Evolutionary conservation across 2,888 invertebrate genomes (phyloP).

Genomic region (Tetranychus truncatus): DNA sequence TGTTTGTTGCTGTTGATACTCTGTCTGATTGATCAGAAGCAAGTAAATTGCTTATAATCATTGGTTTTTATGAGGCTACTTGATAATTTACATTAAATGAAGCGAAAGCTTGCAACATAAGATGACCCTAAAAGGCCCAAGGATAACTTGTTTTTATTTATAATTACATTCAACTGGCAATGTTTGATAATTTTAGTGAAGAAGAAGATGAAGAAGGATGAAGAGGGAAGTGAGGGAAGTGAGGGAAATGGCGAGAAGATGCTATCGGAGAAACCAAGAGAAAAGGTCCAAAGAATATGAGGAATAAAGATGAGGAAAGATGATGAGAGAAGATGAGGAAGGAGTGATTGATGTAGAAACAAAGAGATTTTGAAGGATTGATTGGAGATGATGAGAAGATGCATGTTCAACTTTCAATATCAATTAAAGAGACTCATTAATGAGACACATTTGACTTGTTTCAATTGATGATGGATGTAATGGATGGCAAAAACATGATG

Average conservation of each 20-base stretch:
- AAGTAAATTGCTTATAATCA: neutral
- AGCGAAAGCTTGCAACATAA: neutral
- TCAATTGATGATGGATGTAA: too few species aligned
- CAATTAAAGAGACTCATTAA: too few species aligned
- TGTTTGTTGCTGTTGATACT: neutral
- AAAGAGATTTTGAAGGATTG: neutral
- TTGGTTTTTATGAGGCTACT: neutral
- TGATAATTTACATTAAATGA: neutral
- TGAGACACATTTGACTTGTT: too few species aligned
- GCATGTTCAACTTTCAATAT: too few species aligned
- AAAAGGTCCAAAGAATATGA: neutral
- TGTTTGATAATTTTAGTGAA: neutral
- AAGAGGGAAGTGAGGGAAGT: neutral
- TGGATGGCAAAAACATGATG: too few species aligned
- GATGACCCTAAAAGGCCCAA: neutral
- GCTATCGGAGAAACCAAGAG: neutral
- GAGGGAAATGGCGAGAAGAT: neutral
- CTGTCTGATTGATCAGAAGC: neutral
- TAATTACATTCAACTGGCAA: neutral
- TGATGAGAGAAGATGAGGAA: neutral
- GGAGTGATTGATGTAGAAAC: neutral
- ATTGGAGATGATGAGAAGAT: neutral
- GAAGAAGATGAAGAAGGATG: too few species aligned
- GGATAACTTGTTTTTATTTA: neutral
- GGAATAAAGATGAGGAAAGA: neutral